These are phyloP conservation scores for Drosophila macrothrix DNA, from an alignment of 2,888 invertebrate species.

Conservation along the genomic window DNA sequence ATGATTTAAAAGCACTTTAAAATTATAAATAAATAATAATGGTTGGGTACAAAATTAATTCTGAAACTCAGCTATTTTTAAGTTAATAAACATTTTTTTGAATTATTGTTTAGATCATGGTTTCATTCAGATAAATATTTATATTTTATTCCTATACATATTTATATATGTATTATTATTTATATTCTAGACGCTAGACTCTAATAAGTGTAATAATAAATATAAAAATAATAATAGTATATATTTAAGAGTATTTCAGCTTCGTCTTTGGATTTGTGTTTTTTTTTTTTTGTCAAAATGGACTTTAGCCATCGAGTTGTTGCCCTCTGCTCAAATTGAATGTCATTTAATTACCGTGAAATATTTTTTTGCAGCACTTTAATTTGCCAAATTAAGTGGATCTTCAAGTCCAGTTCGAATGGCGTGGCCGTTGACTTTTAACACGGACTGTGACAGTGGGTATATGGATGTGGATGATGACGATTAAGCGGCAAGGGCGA, in stretches of 20 bases:
- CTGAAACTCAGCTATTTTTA: neutral
- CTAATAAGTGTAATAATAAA: too few relatives aligned
- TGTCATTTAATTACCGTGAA: constrained; percentile 76
- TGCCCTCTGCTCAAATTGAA: constrained; percentile 43
- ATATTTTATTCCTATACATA: too few relatives aligned
- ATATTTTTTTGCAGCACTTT: constrained; percentile 67
- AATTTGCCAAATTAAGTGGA: constrained; percentile 74
- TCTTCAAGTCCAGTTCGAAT: constrained; percentile 32
- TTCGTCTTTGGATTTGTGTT: neutral
- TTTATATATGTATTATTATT: too few relatives aligned
- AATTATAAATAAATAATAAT: neutral
- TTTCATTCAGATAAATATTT: too few relatives aligned
- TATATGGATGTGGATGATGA: neutral
- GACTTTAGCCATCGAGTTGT: neutral
- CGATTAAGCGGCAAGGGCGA: neutral
- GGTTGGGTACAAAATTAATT: neutral
- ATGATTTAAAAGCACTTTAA: neutral
- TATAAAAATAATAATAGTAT: too few relatives aligned
- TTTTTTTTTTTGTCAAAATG: constrained; percentile 1
- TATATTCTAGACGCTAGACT: too few relatives aligned
- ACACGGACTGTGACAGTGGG: constrained; percentile 8
- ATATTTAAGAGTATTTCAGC: neutral
- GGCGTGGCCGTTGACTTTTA: constrained; percentile 34
- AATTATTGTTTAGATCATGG: too few relatives aligned
- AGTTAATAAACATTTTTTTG: neutral